Evolutionary conservation across 2,797 vertebrate species (phyloP).

Genomic region (Sebastes iracundus): DNA sequence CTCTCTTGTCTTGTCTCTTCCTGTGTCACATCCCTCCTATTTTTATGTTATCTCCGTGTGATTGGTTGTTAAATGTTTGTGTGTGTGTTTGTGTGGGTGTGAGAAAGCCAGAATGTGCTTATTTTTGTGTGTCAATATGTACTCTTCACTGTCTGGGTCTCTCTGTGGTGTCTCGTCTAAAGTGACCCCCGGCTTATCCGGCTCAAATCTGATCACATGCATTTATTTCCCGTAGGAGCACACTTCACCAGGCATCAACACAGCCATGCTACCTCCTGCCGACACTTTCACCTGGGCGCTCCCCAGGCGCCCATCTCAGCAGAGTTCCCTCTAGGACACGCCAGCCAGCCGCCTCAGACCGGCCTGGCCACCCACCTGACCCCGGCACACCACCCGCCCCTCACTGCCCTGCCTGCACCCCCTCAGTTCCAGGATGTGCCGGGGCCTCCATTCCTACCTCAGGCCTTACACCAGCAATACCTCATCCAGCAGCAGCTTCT

Average conservation of each 20-base stretch:
- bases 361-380: conserved; percentile 91
- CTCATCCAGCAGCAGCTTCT: conserved; percentile 99
- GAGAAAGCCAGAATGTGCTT: neutral
- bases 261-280: conserved; percentile 99
- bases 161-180: conserved; percentile 18
- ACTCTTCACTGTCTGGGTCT: conserved; percentile 12
- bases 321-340: conserved; percentile 88
- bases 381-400: conserved; percentile 89
- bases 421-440: conserved; percentile 94
- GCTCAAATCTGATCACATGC: conserved; percentile 33
- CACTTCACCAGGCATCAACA: conserved; percentile 99
- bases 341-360: conserved; percentile 85
- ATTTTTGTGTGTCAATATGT: neutral
- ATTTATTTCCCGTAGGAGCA: conserved; percentile 86
- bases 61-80: neutral
- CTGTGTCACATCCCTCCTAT: conserved; percentile 26
- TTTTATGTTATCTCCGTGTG: conserved; percentile 12
- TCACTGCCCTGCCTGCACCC: conserved; percentile 89
- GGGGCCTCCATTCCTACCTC: conserved; percentile 98
- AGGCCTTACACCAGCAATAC: conserved; percentile 99
- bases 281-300: conserved; percentile 94
- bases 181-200: neutral
- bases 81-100: neutral
- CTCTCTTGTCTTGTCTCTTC: conserved; percentile 47
- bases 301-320: conserved; percentile 92